Base-by-base conservation (phyloP, 2,113 vertebrate species). In the Phocoena sinus region DNA sequence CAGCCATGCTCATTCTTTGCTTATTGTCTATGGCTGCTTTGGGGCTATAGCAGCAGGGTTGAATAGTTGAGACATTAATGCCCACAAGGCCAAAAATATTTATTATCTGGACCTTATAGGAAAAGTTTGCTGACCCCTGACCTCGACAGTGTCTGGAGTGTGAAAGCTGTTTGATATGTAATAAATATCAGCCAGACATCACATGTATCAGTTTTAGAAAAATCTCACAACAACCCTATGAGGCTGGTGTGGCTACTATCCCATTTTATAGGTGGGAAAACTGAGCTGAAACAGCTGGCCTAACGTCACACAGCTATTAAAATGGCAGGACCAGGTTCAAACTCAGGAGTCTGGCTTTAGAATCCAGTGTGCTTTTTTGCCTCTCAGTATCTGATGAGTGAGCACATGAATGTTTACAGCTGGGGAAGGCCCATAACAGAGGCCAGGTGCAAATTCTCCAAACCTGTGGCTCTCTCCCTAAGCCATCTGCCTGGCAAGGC, bases 331-430 rank as follows among this genome's bases (percentile, higher is more conserved):
- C 58, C 56, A 6, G 25, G 85, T 68, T 65, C 47, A 25, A 60
- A 68, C 10, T 36, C 73, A 41, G 41, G 56, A 63, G 31, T 7
- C n/a, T 14, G 53, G 36, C 38, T 95, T 82, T 25, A 53, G 92
- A 87, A n/a, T 17, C 47, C 23, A 13, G 20, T 31, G 1, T 33
- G 53, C 18, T 71, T 38, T 58, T 56, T 67, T n/a, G 68, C 21
- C 21, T 26, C 26, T 74, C 31, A 18, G 4, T 13, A 1, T 18
- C 53, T 38, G 44, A 70, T 5, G 25, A 26, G 33, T 15, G 53
- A 38, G 15, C 33, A 38, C 2, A 0, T 1, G 53, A 38, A 8
- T 33, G 38, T 41, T 33, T 47, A 18, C 6, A 41, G 67, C 10
- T 14, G 23, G 47, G 58, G 20, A 21, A 44, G 58, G 17, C 2